Conservation (phyloP, 1,140 invertebrate genomes). For the Ceratina japonica region DNA sequence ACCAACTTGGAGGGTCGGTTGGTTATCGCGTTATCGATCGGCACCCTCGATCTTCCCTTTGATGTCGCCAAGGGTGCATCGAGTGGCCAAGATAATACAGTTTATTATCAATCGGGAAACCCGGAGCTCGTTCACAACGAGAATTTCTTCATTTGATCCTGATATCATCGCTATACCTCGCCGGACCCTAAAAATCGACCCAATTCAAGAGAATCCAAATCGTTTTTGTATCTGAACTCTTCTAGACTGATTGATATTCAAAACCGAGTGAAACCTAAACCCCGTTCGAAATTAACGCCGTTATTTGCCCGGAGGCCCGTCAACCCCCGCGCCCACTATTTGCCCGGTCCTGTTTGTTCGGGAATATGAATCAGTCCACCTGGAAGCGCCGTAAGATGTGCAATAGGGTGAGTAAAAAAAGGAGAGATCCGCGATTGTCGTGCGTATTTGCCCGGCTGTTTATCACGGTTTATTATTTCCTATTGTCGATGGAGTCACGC, state of each 20-base stretch:
- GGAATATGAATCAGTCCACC: constrained; percentile 71
- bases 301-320: constrained; percentile 44
- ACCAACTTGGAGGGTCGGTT: no score
- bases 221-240: background rate
- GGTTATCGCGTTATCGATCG: constrained; percentile 42
- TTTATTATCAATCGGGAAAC: constrained; percentile 41
- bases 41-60: constrained; percentile 53
- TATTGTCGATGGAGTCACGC: constrained; percentile 76
- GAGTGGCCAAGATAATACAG: constrained; percentile 40
- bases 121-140: constrained; percentile 49
- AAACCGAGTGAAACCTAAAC: constrained; percentile 19
- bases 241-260: background rate
- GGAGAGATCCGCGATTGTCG: constrained; percentile 64
- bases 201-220: no score
- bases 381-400: constrained; percentile 59
- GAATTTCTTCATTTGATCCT: constrained; percentile 66
- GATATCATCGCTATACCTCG: no score
- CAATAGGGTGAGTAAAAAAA: background rate
- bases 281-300: constrained; percentile 53
- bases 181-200: no score
- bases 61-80: constrained; percentile 49
- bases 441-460: constrained; percentile 79
- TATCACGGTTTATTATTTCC: constrained; percentile 80
- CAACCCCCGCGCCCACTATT: no score
- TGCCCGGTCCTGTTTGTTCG: constrained; percentile 71